A percentile compares a stretch with the other conserved stretches of the same genome.
Evolutionary conservation across 2,888 invertebrate species (phyloP).

Genomic region (Spialia ferax): DNA sequence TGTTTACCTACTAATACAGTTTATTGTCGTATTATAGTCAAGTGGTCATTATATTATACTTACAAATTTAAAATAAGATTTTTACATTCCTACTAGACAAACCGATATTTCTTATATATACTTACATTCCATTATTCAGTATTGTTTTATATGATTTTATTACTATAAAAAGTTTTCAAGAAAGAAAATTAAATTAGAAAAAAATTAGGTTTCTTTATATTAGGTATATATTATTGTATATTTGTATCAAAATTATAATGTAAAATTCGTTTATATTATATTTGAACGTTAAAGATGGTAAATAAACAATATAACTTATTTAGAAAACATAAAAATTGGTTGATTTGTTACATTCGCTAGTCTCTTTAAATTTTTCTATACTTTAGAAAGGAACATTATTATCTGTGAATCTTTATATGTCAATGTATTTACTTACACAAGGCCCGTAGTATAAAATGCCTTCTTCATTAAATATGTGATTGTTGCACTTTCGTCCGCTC

Average conservation of each 20-base stretch:
- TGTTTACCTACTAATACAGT: neutral
- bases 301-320: neutral
- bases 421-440: neutral
- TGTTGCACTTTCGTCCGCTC: constrained; percentile 39
- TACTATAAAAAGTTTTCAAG: neutral
- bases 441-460: neutral
- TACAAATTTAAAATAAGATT: constrained; percentile 28
- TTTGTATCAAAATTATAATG: neutral
- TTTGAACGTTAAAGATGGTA: too few relatives aligned
- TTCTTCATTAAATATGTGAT: constrained; percentile 18
- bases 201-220: neutral
- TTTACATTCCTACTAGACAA: constrained; percentile 35
- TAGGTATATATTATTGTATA: too few relatives aligned
- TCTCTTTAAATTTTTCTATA: neutral
- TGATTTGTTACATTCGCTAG: neutral
- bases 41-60: constrained; percentile 9
- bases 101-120: constrained; percentile 27
- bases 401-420: neutral
- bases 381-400: neutral
- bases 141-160: constrained; percentile 23
- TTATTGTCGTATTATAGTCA: constrained; percentile 9
- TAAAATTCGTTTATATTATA: neutral
- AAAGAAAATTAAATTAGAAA: neutral
- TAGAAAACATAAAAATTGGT: neutral
- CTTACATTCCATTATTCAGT: constrained; percentile 36